Evolutionary conservation across 2,113 vertebrate genomes (phyloP), one percentile per base, ranked within the genome.

Genomic region (Cynoglossus semilaevis): DNA sequence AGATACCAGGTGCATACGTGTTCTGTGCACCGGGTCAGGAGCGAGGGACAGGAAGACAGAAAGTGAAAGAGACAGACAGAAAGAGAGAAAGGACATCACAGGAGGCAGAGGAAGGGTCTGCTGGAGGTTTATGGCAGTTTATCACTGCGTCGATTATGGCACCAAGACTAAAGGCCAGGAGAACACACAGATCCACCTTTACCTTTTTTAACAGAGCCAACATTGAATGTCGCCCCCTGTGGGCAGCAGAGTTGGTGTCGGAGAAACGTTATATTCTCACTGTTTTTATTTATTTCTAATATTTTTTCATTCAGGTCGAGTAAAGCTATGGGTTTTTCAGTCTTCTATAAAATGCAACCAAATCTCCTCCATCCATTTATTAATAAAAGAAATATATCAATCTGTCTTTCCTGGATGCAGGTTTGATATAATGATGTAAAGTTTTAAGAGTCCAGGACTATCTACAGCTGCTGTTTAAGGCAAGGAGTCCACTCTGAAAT

Each of bases 281-380:
- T 89, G 88, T 88, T 89, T 89, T 89, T 85, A n/a, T n/a, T n/a
- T n/a, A n/a, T 81, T 75, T 89, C 81, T 87, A 89, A 87, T 83
- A 89, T 89, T 89, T 81, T 86, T 86, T 47, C 58, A 82, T 76
- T 67, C 48, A 69, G 72, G 82, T 76, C 35, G 58, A 59, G 68
- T 52, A n/a, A n/a, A n/a, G n/a, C n/a, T n/a, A n/a, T n/a, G n/a
- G n/a, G n/a, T n/a, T n/a, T n/a, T n/a, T n/a, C n/a, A n/a, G n/a
- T n/a, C n/a, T n/a, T 29, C 22, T 4, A 29, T 29, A 29, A 29
- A 29, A 29, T 29, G 22, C 22, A 29, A 29, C 2, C 22, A 29
- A 29, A 29, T 4, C 6, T 29, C 6, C 22, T 29, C 6, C 22
- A 29, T 29, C 22, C 6, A 29, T 29, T 29, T 29, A 29, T 29